Percentiles rank a stretch among this genome's conserved stretches.
phyloP scores from a whole-genome alignment of 2,113 vertebrate genomes.

The Dissostichus mawsoni region DNA sequence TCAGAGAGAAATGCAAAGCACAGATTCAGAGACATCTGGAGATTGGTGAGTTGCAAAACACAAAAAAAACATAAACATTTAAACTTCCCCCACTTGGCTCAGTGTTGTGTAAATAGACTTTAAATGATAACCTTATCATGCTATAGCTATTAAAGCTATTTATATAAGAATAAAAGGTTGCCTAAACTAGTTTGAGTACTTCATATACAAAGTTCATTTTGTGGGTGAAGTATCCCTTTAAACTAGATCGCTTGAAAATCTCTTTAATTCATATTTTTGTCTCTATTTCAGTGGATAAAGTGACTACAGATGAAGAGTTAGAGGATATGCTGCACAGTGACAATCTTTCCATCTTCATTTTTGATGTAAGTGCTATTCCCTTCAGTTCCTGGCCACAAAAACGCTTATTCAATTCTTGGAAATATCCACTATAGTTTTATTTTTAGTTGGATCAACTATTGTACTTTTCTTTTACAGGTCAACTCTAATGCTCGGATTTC shows the following conservation, averaged over 20 bases:
- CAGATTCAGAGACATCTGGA: conserved; percentile 93
- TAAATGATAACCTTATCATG: background rate
- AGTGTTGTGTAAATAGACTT: conserved; percentile 8
- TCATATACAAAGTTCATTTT: no score
- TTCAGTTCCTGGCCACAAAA: background rate
- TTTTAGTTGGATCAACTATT: background rate
- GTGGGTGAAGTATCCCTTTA: no score
- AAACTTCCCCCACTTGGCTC: background rate
- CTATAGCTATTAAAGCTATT: background rate
- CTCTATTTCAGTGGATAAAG: conserved; percentile 85
- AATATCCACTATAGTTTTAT: background rate
- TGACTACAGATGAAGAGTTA: conserved; percentile 90
- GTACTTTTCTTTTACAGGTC: conserved; percentile 77
- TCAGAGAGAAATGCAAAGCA: conserved; percentile 91
- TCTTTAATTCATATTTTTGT: background rate
- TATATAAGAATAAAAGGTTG: background rate
- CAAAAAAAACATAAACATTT: background rate
- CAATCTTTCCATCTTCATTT: conserved; percentile 89
- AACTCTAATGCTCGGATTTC: conserved; percentile 86
- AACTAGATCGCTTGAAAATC: background rate
- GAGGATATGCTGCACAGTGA: conserved; percentile 91
- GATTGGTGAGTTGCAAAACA: conserved; percentile 88
- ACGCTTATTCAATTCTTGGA: background rate
- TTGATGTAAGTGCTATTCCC: conserved; percentile 82
- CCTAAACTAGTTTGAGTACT: no score